A percentile compares a stretch with the other conserved stretches of the same genome.
phyloP scores from a whole-genome alignment of 2,888 invertebrate genomes.

The Nyleta sp. region DNA sequence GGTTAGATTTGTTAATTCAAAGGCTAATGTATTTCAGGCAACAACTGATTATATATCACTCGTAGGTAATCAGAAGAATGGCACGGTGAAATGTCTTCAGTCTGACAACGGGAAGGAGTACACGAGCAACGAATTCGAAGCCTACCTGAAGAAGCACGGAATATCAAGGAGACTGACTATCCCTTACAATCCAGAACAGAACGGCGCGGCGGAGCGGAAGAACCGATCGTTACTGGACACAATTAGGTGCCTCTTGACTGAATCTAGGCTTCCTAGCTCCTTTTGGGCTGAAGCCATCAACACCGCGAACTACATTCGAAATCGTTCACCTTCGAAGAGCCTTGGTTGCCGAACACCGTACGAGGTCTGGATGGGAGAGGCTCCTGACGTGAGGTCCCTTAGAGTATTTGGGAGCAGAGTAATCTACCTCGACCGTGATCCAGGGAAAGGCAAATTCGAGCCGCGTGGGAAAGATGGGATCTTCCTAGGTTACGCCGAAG shows the following conservation, averaged over 20 bases:
- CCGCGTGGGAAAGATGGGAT: constrained; percentile 23
- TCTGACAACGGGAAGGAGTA: constrained; percentile 69
- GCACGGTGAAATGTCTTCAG: constrained; percentile 64
- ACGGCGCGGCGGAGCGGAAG: neutral
- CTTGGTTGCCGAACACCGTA: constrained; percentile 1
- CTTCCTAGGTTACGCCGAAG: constrained; percentile 25
- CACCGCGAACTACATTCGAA: constrained; percentile 1
- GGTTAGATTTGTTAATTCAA: constrained; percentile 60
- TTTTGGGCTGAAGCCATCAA: neutral
- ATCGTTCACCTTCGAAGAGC: constrained; percentile 19
- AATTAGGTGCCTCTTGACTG: neutral
- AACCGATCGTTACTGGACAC: neutral
- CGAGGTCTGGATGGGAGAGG: neutral
- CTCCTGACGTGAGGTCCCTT: constrained; percentile 12
- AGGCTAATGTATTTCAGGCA: constrained; percentile 62
- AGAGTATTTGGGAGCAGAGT: constrained; percentile 15
- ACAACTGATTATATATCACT: constrained; percentile 56
- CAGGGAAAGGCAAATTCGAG: constrained; percentile 20
- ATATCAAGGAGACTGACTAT: constrained; percentile 65
- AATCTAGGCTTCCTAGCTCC: neutral
- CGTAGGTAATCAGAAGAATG: constrained; percentile 60
- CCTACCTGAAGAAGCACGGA: constrained; percentile 66
- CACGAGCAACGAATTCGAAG: constrained; percentile 58
- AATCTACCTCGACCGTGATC: constrained; percentile 4
- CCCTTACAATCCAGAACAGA: constrained; percentile 41